Conservation (phyloP, 2,888 invertebrate species). For the Stenotaenia linearis region DNA sequence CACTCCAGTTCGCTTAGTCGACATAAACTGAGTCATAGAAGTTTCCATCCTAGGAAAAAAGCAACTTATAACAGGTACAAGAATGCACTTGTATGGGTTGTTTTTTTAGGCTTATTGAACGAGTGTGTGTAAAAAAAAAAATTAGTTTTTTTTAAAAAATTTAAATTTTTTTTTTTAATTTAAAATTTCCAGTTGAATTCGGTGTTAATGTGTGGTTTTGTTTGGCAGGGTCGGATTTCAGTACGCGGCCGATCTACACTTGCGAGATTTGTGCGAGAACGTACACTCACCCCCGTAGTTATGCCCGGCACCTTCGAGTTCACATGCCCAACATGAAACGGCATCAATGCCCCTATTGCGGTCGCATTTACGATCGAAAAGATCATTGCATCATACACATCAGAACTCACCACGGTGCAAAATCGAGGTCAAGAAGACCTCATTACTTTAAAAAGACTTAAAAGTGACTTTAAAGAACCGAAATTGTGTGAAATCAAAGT, state of each 20-base stretch:
- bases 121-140: not conserved
- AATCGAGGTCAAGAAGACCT: not conserved
- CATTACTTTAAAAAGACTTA: not conserved
- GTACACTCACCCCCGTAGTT: not conserved
- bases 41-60: not conserved
- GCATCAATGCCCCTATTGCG: not conserved
- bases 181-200: not conserved
- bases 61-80: not conserved
- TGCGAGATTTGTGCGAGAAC: not conserved
- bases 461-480: no score
- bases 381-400: not conserved
- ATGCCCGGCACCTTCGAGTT: not conserved
- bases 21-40: not conserved
- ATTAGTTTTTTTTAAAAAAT: not conserved
- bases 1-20: slow-evolving; percentile 26
- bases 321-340: not conserved
- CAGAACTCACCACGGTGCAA: not conserved
- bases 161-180: no score
- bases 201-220: slow-evolving; percentile 1
- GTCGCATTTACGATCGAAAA: not conserved
- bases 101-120: not conserved
- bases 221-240: not conserved
- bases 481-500: not conserved
- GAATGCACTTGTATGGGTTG: not conserved
- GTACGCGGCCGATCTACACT: not conserved